These are phyloP conservation scores for Bucorvus abyssinicus DNA, from an alignment of 2,797 vertebrate species.

Conservation along the genomic window DNA sequence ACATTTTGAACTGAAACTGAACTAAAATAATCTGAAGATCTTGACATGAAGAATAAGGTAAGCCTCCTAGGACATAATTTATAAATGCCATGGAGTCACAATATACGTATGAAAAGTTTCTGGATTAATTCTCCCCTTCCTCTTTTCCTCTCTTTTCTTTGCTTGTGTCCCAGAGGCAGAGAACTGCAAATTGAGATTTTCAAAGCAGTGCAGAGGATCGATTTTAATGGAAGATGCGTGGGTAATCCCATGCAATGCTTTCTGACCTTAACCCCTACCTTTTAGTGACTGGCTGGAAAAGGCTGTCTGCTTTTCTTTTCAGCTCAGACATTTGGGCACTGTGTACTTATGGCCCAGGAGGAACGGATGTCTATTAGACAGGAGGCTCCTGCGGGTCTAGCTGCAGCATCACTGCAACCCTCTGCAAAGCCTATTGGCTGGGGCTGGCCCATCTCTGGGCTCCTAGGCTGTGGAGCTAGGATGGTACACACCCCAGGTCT, in stretches of 20 bases:
- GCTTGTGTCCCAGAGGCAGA: background rate
- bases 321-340: background rate
- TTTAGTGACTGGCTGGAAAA: background rate
- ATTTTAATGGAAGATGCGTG: background rate
- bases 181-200: background rate
- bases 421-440: background rate
- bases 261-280: background rate
- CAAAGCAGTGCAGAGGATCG: background rate
- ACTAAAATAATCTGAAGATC: background rate
- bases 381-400: rapidly evolving
- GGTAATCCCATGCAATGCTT: background rate
- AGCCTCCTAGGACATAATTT: background rate
- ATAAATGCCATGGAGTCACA: background rate
- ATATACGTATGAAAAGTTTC: background rate
- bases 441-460: rapidly evolving
- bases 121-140: background rate
- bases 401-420: background rate
- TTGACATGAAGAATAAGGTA: background rate
- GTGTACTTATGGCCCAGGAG: background rate
- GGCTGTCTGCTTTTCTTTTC: background rate
- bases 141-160: background rate
- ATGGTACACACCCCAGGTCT: rapidly evolving
- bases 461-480: background rate
- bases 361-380: background rate
- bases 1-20: background rate